Evolutionary conservation across 92 coral and sea anemone species (phyloP).

Genomic region (Pocillopora meandrina): DNA sequence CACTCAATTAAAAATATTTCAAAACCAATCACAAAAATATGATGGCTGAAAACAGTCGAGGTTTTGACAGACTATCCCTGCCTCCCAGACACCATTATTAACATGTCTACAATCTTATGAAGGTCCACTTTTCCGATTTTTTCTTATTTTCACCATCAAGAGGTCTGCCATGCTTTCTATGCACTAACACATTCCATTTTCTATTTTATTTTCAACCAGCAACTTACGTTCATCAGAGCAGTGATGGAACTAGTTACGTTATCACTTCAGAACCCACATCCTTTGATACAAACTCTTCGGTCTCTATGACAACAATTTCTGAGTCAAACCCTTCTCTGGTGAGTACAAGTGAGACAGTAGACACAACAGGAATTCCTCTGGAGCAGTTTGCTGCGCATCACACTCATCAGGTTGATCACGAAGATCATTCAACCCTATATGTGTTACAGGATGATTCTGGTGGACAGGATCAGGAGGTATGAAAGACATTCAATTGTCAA

Average conservation of each 20-base stretch:
- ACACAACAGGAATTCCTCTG: slow-evolving; percentile 75
- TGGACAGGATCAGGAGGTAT: slow-evolving; percentile 82
- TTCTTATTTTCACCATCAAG: too few relatives aligned
- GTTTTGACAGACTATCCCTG: too few relatives aligned
- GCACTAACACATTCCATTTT: background rate
- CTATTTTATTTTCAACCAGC: background rate
- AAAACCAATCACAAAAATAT: too few relatives aligned
- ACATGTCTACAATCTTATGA: too few relatives aligned
- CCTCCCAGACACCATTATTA: too few relatives aligned
- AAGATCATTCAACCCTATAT: slow-evolving; percentile 82
- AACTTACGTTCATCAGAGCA: slow-evolving; percentile 84
- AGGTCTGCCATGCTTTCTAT: background rate
- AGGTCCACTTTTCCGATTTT: too few relatives aligned
- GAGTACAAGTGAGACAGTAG: slow-evolving; percentile 85
- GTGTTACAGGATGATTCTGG: slow-evolving; percentile 87
- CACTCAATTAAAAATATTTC: too few relatives aligned
- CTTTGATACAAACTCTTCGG: slow-evolving; percentile 75
- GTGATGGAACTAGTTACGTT: slow-evolving; percentile 95
- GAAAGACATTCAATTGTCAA: background rate
- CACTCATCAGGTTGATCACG: slow-evolving; percentile 73
- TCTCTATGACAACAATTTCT: slow-evolving; percentile 87
- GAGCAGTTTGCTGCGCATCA: slow-evolving; percentile 87
- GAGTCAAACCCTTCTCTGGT: slow-evolving; percentile 77
- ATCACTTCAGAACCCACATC: slow-evolving; percentile 92
- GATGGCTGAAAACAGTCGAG: too few relatives aligned